Percentiles rank a stretch among this genome's conserved stretches.
Conservation (phyloP, 2,888 invertebrate genomes). For the Pseudolycoriella hygida region DNA sequence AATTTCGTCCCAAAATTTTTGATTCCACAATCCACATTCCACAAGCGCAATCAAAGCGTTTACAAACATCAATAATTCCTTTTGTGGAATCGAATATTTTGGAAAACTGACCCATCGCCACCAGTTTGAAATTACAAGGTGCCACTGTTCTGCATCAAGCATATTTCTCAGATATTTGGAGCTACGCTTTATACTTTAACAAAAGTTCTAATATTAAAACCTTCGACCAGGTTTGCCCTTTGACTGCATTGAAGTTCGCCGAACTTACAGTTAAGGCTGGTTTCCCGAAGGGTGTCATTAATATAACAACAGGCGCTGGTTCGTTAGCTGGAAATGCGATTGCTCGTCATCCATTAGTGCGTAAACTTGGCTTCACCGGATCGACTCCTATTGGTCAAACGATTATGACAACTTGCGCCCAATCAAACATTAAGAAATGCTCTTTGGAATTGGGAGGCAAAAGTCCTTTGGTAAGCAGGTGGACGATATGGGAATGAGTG, state of each 20-base stretch:
- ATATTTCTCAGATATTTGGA: too few relatives aligned
- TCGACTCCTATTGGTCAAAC: constrained; percentile 76
- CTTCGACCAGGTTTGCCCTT: constrained; percentile 70
- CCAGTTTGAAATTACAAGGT: too few relatives aligned
- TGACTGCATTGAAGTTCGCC: constrained; percentile 90
- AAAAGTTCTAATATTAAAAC: too few relatives aligned
- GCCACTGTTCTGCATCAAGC: too few relatives aligned
- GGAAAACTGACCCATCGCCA: too few relatives aligned
- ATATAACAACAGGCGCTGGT: constrained; percentile 76
- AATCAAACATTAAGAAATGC: constrained; percentile 84
- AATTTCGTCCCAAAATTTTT: too few relatives aligned
- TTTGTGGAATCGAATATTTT: too few relatives aligned
- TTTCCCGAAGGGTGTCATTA: constrained; percentile 86
- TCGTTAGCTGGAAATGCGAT: constrained; percentile 69
- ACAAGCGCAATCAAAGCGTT: too few relatives aligned
- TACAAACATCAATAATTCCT: too few relatives aligned
- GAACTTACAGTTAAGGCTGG: constrained; percentile 82
- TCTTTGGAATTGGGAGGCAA: constrained; percentile 92
- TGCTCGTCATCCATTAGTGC: constrained; percentile 64
- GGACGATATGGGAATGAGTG: too few relatives aligned
- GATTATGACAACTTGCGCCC: constrained; percentile 82
- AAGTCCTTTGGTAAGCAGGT: constrained; percentile 86
- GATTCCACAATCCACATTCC: too few relatives aligned
- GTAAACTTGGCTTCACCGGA: constrained; percentile 93
- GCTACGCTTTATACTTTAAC: too few relatives aligned